A percentile compares a stretch with the other conserved stretches of the same genome.
Evolutionary conservation across 2,888 invertebrate genomes (phyloP).

Genomic region (Eueremaeus valkanovi): DNA sequence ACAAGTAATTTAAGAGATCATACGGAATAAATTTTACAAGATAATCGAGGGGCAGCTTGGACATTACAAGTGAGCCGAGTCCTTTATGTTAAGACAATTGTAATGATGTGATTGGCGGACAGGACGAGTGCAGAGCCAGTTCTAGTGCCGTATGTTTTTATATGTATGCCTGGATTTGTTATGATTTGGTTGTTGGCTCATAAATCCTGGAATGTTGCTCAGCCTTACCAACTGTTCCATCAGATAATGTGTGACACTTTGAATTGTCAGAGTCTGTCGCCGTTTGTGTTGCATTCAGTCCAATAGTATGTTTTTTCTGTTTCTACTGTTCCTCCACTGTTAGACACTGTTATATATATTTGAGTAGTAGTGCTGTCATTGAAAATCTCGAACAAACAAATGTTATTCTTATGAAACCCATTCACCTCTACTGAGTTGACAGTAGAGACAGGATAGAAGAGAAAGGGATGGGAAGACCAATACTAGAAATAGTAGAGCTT

Average conservation of each 20-base stretch:
- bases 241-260: neutral
- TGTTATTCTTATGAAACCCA: constrained; percentile 13
- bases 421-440: neutral
- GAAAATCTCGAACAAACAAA: neutral
- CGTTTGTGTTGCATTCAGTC: neutral
- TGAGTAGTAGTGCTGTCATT: neutral
- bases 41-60: too few relatives aligned
- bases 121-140: too few relatives aligned
- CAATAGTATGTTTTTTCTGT: neutral
- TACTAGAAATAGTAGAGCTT: neutral
- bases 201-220: too few relatives aligned
- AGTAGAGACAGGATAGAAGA: neutral
- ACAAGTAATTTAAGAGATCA: too few relatives aligned
- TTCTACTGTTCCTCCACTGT: neutral
- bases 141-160: too few relatives aligned
- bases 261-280: neutral
- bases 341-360: neutral
- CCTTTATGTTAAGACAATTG: too few relatives aligned
- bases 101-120: too few relatives aligned
- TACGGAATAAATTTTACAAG: too few relatives aligned
- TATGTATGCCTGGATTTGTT: too few relatives aligned
- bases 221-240: neutral
- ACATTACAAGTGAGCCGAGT: too few relatives aligned
- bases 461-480: neutral
- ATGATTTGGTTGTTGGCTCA: too few relatives aligned